phyloP scores from a whole-genome alignment of 2,888 invertebrate species.

The Bombyx huttoni region DNA sequence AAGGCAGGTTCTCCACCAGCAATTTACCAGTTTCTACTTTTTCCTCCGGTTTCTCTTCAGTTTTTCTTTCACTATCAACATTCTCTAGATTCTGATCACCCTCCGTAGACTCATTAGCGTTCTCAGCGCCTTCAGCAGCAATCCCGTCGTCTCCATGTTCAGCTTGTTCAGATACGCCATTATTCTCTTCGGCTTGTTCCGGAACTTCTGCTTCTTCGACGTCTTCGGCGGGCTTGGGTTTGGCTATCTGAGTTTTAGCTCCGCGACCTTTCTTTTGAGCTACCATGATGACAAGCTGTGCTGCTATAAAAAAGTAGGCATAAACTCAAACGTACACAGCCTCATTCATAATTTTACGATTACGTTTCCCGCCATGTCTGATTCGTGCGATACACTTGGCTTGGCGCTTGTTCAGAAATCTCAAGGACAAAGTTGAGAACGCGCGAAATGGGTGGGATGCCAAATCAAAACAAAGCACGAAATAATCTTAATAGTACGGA shows the following conservation, averaged over 20 bases:
- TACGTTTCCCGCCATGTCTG: conserved; percentile 44
- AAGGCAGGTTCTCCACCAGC: conserved; percentile 60
- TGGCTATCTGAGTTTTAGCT: conserved; percentile 49
- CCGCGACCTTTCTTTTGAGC: conserved; percentile 63
- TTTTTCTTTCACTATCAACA: conserved; percentile 27
- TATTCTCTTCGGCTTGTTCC: conserved; percentile 41
- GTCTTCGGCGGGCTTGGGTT: conserved; percentile 43
- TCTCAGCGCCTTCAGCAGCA: conserved; percentile 11
- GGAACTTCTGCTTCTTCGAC: conserved; percentile 27
- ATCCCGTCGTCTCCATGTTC: conserved; percentile 28
- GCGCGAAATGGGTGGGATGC: conserved; percentile 30
- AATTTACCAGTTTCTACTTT: conserved; percentile 66
- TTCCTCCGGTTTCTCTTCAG: conserved; percentile 49
- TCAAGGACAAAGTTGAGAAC: conserved; percentile 44
- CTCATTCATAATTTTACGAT: conserved; percentile 18
- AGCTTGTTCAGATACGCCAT: conserved; percentile 38
- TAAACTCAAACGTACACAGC: conserved; percentile 20
- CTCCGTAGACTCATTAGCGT: conserved; percentile 11
- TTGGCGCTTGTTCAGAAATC: conserved; percentile 46
- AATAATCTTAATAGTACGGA: conserved; percentile 14
- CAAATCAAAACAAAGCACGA: conserved; percentile 12
- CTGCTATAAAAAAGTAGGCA: not conserved
- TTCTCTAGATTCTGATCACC: conserved; percentile 28
- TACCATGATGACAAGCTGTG: conserved; percentile 39
- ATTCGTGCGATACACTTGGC: conserved; percentile 25